These are phyloP conservation scores for Panopea generosa DNA, from an alignment of 2,888 invertebrate genomes.

Conservation along the genomic window DNA sequence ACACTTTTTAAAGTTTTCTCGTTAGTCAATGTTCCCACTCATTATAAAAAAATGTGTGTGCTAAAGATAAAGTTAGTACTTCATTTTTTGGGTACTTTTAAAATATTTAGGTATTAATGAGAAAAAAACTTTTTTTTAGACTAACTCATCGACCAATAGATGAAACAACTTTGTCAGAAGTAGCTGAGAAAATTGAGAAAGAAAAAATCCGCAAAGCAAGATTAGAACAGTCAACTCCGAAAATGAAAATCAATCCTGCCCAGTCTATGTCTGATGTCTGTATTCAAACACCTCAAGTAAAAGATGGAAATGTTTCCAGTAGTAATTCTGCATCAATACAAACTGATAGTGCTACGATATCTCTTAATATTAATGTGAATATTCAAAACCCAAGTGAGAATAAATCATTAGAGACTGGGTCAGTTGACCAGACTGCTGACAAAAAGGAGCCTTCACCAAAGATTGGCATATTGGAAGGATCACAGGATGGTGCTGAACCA, in stretches of 20 bases:
- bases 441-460: conserved; percentile 35
- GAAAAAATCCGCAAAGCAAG: conserved; percentile 75
- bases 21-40: too few species aligned
- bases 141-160: conserved; percentile 78
- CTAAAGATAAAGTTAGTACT: too few species aligned
- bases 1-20: too few species aligned
- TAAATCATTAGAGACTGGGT: not conserved
- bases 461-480: conserved; percentile 33
- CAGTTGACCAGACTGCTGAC: not conserved
- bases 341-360: conserved; percentile 12
- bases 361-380: conserved; percentile 43
- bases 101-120: too few species aligned
- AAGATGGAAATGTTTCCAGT: not conserved
- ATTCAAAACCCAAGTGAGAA: conserved; percentile 42
- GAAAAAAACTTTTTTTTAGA: conserved; percentile 67
- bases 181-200: conserved; percentile 72
- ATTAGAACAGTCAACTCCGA: conserved; percentile 62
- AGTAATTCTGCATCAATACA: not conserved
- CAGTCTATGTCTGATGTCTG: conserved; percentile 3
- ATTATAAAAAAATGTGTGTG: too few species aligned
- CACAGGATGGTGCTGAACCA: conserved; percentile 49
- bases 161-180: conserved; percentile 67
- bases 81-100: too few species aligned
- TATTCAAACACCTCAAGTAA: conserved; percentile 1
- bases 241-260: not conserved